Base-by-base conservation (phyloP, 1,140 invertebrate genomes). In the Lepidostoma basale region DNA sequence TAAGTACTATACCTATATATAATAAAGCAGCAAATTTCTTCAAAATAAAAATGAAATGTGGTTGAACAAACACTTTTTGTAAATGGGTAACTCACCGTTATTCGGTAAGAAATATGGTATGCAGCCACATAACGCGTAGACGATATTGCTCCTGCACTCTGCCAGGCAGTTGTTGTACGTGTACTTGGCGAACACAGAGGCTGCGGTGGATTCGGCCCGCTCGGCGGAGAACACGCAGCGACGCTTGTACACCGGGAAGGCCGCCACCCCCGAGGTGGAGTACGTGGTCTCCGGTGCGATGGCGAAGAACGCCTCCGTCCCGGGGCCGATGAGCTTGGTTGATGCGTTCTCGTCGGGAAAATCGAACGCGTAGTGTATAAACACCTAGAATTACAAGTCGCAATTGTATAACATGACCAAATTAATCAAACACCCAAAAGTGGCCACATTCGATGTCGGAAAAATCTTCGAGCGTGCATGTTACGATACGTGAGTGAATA, bases 131-230 rank as follows among this genome's bases (percentile, higher is more conserved):
- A 73, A 72, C 1, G 75, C 62, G 1, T 77, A 74, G 1, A 83
- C 78, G 12, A 83, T 76, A 5, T 75, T 73, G 10, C 83, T 76
- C 16, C 85, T 80, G 70, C 86, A 86, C 58, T 85, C 83, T 0
- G 80, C 78, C 77, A 89, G 79, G 73, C 89, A 90, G 72, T 90
- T 90, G 58, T 85, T 80, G 65, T 85, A 88, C 0, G 86, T 85
- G 59, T 89, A 89, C 0, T 78, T 77, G 1, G 73, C 72, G 10
- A 86, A 81, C 5, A 33, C 30, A 33, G 5, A 6, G 5, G 30
- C 6, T n/a, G n/a, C n/a, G 1, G 74, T 70, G 0, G 73, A 70
- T 10, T 82, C 67, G 52, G 74, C 68, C 0, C 69, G 76, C 79
- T 90, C 88, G 18, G 85, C 72, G 3, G 74, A 72, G 70, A 88